phyloP scores from a whole-genome alignment of 2,113 vertebrate genomes.

The Tragelaphus strepsiceros region DNA sequence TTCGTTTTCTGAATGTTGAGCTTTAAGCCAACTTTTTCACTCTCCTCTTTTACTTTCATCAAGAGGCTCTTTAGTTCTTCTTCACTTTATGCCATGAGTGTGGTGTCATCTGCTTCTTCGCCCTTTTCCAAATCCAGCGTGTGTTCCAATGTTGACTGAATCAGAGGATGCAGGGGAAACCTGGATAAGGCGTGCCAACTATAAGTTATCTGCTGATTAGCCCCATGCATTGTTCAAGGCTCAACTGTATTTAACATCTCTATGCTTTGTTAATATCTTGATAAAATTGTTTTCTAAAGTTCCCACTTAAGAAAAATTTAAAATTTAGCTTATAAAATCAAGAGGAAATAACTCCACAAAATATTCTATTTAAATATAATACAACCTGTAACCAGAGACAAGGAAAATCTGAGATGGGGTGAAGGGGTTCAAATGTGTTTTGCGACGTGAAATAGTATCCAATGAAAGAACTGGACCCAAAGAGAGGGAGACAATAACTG shows the following conservation, averaged over 20 bases:
- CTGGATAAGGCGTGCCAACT: neutral
- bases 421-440: neutral
- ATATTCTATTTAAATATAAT: neutral
- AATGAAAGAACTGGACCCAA: neutral
- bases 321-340: neutral
- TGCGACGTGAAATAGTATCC: neutral
- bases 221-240: neutral
- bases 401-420: neutral
- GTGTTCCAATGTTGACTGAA: neutral
- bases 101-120: neutral
- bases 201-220: neutral
- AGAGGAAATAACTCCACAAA: neutral
- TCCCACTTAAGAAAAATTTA: neutral
- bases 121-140: neutral
- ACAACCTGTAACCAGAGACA: neutral
- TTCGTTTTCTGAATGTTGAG: neutral
- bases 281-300: slow-evolving; percentile 2
- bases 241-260: neutral
- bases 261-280: neutral
- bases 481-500: neutral
- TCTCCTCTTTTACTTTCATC: neutral
- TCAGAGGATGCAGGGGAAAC: neutral
- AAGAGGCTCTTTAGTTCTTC: neutral
- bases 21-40: neutral
- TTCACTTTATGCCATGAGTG: neutral